phyloP scores from a whole-genome alignment of 2,797 vertebrate species.

The Onychomys torridus region DNA sequence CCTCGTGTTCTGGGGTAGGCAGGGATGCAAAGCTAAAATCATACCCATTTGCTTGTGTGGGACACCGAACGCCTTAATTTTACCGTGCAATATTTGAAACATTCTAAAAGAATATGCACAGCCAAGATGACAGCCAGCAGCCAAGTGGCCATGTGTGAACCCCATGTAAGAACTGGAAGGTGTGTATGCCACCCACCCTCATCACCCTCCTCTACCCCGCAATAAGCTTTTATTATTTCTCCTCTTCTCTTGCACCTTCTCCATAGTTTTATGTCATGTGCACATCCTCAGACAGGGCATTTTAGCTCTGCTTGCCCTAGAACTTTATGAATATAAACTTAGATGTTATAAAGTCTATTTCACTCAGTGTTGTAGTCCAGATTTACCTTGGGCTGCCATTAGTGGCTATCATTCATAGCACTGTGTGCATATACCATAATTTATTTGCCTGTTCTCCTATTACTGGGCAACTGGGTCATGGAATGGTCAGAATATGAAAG shows the following conservation, averaged over 20 bases:
- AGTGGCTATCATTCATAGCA: background rate
- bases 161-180: background rate
- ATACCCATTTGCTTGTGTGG: background rate
- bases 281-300: background rate
- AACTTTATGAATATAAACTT: slow-evolving; percentile 13
- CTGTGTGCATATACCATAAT: background rate
- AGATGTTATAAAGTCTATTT: background rate
- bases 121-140: background rate
- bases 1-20: background rate
- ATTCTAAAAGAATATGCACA: background rate
- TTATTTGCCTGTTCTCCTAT: background rate
- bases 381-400: background rate
- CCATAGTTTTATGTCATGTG: background rate
- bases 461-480: background rate
- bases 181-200: too few relatives aligned
- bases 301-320: background rate
- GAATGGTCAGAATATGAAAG: background rate
- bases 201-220: background rate
- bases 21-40: background rate
- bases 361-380: background rate
- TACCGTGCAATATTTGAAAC: background rate
- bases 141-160: background rate
- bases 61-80: slow-evolving; percentile 12
- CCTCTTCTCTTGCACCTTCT: background rate
- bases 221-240: background rate